Evolutionary conservation across 2,888 invertebrate genomes (phyloP), one percentile per base, ranked within the genome.

Genomic region (Salpingus planirostris): DNA sequence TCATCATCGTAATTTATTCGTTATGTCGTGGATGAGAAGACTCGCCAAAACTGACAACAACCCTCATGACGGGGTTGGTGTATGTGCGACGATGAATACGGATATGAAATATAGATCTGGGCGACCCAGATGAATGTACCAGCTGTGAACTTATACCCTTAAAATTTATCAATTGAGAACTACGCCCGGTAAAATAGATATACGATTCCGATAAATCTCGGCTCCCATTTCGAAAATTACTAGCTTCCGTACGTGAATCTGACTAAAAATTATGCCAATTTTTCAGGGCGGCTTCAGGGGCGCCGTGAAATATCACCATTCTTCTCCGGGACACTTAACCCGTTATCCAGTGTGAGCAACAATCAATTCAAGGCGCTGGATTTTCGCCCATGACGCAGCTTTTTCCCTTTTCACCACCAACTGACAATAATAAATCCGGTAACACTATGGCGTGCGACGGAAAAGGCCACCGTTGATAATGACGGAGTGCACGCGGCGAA

Each of bases 71-170:
- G 47, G 40, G n/a, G n/a, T n/a, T n/a, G n/a, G 41, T 41, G 40
- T 46, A 38, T 43, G 43, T 46, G 42, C 44, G 34, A 47, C 42
- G 46, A 49, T 52, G 48, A 53, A 54, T 51, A 51, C 47, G 48
- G 52, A 51, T 51, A 49, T 54, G 52, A 53, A 51, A 53, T 54
- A 52, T 53, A 52, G 53, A 52, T 53, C 42, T 45, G 39, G n/a
- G 36, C 44, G 42, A 46, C 47, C 47, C 42, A 47, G 42, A 51
- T 49, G 44, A 47, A 45, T 43, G 46, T 41, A 44, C 49, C 49
- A 50, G 49, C 46, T 50, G 50, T 44, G 46, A 46, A 47, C 43
- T 46, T 46, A 33, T 39, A 43, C 44, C 46, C 49, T 46, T 47
- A 49, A 50, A 47, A 50, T 49, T 49, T 49, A 49, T 49, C 50